Evolutionary conservation across 2,888 invertebrate genomes (phyloP).

Genomic region (Cheilosia soror): DNA sequence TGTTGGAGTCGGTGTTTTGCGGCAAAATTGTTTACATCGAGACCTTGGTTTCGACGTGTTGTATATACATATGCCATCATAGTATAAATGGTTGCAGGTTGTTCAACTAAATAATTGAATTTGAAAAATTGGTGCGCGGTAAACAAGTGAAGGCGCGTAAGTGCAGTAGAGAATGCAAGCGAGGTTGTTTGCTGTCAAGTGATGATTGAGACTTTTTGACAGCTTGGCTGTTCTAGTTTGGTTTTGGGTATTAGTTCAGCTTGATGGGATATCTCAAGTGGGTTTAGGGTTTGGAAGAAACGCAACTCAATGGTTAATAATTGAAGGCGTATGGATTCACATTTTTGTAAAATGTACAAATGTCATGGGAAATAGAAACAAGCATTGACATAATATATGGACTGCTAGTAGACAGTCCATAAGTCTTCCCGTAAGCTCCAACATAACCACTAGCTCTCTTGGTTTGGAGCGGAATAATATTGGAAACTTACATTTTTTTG

Average conservation of each 20-base stretch:
- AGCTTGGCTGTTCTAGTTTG: neutral
- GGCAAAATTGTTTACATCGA: constrained; percentile 52
- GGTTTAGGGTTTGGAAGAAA: neutral
- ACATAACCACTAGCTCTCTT: no score
- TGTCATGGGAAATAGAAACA: no score
- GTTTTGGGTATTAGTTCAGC: neutral
- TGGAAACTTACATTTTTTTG: no score
- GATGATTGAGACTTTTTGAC: constrained; percentile 23
- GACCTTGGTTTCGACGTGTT: constrained; percentile 41
- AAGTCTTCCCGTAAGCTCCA: no score
- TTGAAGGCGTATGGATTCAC: no score
- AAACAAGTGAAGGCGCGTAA: constrained; percentile 15
- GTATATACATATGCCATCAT: constrained; percentile 22
- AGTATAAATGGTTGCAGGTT: constrained; percentile 48
- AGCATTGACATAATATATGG: no score
- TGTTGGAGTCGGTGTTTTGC: constrained; percentile 49
- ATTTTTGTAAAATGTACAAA: no score
- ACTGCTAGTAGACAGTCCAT: no score
- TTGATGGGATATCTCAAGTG: neutral
- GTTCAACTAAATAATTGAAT: constrained; percentile 43
- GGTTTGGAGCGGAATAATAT: no score
- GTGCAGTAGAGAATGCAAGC: neutral
- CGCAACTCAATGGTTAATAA: no score
- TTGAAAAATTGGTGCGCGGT: constrained; percentile 2
- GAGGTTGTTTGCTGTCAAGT: constrained; percentile 22